Evolutionary conservation across 2,888 invertebrate species (phyloP).

Genomic region (Hypolimnas misippus): DNA sequence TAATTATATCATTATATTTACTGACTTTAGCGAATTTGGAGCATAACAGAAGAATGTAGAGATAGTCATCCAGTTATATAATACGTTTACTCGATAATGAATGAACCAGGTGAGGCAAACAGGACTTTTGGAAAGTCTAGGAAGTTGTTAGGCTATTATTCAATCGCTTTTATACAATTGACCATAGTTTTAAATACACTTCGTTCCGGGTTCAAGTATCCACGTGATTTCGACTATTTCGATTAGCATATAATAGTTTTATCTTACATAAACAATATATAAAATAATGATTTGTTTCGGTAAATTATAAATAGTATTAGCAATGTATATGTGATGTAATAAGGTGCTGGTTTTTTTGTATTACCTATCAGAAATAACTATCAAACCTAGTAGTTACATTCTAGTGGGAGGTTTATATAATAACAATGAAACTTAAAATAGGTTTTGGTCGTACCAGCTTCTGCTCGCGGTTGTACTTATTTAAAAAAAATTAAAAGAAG

Average conservation of each 20-base stretch:
- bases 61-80: too few species aligned
- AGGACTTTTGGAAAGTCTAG: slow-evolving; percentile 26
- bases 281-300: not conserved
- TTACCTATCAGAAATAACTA: too few species aligned
- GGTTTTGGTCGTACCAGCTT: too few species aligned
- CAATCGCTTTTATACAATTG: slow-evolving; percentile 9
- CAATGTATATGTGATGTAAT: not conserved
- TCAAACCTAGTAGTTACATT: too few species aligned
- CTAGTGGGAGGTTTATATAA: too few species aligned
- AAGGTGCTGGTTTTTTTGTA: not conserved
- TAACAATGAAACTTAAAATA: too few species aligned
- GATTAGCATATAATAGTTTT: slow-evolving; percentile 5
- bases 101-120: slow-evolving; percentile 1
- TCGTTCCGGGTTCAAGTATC: slow-evolving; percentile 1
- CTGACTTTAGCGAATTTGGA: too few species aligned
- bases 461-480: too few species aligned
- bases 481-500: too few species aligned
- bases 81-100: too few species aligned
- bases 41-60: too few species aligned
- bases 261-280: slow-evolving; percentile 4
- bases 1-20: too few species aligned
- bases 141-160: slow-evolving; percentile 21
- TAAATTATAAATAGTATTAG: not conserved
- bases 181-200: slow-evolving; percentile 10
- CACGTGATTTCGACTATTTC: not conserved